Base-by-base conservation (phyloP, 1,140 invertebrate genomes). In the Pseudomyrmex cubaensis region DNA sequence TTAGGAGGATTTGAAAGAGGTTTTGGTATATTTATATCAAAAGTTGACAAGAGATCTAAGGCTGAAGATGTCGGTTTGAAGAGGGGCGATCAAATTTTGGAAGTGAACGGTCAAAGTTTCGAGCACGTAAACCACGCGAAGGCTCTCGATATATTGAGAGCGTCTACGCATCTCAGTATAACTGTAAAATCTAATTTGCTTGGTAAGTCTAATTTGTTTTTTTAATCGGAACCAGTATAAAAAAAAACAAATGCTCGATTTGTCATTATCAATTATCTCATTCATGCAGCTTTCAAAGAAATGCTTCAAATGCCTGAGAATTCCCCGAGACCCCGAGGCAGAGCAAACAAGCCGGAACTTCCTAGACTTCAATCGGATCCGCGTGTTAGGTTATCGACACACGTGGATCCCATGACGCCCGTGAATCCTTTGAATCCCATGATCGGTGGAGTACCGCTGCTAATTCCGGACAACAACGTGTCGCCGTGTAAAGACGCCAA, bases 101-200 rank as follows among this genome's bases (percentile, higher is more conserved):
- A 99, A 95, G 98, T 99, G 0, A 99, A 99, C 93, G 98, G 99
- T 20, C 98, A 99, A 91, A 99, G 97, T 89, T 99, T 99, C 93
- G 97, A 98, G 90, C 97, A 98, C 92, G 97, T 99, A 54, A 97
- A 96, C 88, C 97, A 98, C 91, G 96, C 97, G 20, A 96, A 97
- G 91, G 99, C 99, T 3, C 95, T 99, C 86, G 99, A 99, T 93
- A 97, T 99, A 72, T 95, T 99, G 0, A 96, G 97, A 82, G 97
- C 98, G 59, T 98, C 98, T 25, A 99, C 99, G 70, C 99, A 99
- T 95, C 95, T 99, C 57, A 98, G 97, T 92, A 98, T 99, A 87
- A 98, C 98, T 57, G 98, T 99, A 15, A 99, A 99, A 95, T 99
- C 98, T 87, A 99, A 99, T 95, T 96, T 99, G 84, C 95, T 99